phyloP scores from a whole-genome alignment of 2,113 vertebrate genomes.

The Machaerirhynchus nigripectus region DNA sequence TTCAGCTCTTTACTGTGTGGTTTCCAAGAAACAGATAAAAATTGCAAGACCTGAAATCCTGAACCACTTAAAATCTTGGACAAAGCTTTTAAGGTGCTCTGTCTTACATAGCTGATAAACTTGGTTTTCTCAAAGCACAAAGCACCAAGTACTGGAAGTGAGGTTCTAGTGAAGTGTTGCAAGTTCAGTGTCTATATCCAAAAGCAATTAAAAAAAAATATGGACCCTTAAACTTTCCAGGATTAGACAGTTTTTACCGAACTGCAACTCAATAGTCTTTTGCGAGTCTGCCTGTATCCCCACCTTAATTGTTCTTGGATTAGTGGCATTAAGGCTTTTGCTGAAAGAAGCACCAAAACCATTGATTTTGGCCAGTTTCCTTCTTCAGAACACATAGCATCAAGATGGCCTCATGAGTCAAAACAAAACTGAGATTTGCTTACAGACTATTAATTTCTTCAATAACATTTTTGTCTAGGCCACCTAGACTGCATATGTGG shows the following conservation, averaged over 20 bases:
- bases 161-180: background rate
- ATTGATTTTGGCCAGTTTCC: background rate
- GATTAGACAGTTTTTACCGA: background rate
- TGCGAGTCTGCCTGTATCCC: background rate
- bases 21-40: background rate
- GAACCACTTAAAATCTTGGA: background rate
- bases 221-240: background rate
- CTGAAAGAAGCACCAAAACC: background rate
- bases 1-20: background rate
- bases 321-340: background rate
- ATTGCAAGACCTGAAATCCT: background rate
- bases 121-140: background rate
- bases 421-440: background rate
- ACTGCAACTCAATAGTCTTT: background rate
- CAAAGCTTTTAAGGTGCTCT: background rate
- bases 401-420: background rate
- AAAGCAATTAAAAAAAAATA: background rate
- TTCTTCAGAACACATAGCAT: background rate
- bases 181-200: background rate
- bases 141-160: background rate
- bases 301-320: background rate
- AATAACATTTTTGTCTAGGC: background rate
- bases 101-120: background rate
- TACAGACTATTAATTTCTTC: background rate
- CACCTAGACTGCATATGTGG: background rate